Percentiles rank a stretch among this genome's conserved stretches.
Evolutionary conservation across 2,797 vertebrate genomes (phyloP).

Genomic region (Calcarius lapponicus): DNA sequence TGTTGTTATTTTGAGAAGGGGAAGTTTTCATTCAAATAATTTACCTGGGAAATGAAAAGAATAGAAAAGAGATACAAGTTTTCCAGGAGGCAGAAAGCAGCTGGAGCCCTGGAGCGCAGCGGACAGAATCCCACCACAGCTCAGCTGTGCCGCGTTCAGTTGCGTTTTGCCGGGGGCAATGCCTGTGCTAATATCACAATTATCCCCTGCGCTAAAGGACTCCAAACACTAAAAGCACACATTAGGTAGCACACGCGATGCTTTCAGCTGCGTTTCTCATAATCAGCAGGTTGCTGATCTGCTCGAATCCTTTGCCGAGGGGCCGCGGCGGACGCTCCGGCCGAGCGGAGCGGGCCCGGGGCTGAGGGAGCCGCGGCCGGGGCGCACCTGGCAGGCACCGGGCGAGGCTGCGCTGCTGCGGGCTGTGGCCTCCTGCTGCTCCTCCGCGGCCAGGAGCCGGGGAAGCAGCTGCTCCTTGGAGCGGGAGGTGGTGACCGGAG

Average conservation of each 20-base stretch:
- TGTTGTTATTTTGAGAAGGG: background rate
- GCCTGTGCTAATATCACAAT: background rate
- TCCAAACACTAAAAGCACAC: background rate
- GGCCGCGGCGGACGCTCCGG: background rate
- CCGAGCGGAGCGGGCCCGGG: background rate
- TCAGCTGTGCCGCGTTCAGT: background rate
- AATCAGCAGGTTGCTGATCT: background rate
- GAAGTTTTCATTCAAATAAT: background rate
- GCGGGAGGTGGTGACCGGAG: background rate
- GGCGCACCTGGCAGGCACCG: background rate
- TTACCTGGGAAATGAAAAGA: background rate
- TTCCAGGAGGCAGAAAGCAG: background rate
- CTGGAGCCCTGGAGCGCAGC: rapidly evolving
- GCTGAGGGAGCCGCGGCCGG: background rate
- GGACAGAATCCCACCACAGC: background rate
- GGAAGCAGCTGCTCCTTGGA: background rate
- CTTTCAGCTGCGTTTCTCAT: background rate
- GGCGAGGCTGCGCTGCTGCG: background rate
- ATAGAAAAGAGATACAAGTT: background rate
- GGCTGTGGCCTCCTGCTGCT: background rate
- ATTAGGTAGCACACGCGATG: rapidly evolving
- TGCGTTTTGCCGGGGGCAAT: background rate
- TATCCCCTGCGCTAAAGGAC: background rate
- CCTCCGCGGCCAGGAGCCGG: background rate
- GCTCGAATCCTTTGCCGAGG: background rate